Percentiles rank a stretch among this genome's conserved stretches.
Evolutionary conservation across 2,888 invertebrate species (phyloP).

Genomic region (Anaspis maculata): DNA sequence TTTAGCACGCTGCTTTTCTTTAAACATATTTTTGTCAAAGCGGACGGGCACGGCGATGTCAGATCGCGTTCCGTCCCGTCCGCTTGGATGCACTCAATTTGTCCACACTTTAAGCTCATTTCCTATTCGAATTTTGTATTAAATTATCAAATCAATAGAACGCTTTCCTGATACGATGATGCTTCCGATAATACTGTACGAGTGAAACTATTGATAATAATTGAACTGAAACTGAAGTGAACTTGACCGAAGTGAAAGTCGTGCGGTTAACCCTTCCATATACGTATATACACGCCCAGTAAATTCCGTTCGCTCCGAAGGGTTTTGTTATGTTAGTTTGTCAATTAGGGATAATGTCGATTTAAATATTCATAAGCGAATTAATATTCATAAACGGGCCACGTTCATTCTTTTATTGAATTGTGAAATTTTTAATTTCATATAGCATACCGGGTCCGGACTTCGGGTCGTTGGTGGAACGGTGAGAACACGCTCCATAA

Average conservation of each 20-base stretch:
- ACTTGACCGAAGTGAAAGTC: no score
- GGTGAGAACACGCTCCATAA: constrained; percentile 23
- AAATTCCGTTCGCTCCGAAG: constrained; percentile 3
- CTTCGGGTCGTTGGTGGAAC: constrained; percentile 16
- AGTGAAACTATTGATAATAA: no score
- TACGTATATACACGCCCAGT: no score
- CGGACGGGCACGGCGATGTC: constrained; percentile 38
- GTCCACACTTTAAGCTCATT: constrained; percentile 6
- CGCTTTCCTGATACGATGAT: constrained; percentile 1
- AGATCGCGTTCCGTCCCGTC: constrained; percentile 32
- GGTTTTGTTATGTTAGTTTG: constrained; percentile 10
- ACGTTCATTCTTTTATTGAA: constrained; percentile 21
- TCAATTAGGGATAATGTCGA: no score
- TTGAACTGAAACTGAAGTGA: constrained; percentile 2
- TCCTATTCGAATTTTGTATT: no score
- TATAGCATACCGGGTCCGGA: no score
- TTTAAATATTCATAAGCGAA: constrained; percentile 13
- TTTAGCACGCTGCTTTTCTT: constrained; percentile 40
- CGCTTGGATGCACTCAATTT: constrained; percentile 28
- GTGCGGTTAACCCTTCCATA: constrained; percentile 8
- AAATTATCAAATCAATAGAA: constrained; percentile 8
- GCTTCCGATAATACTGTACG: no score
- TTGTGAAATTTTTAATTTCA: constrained; percentile 26
- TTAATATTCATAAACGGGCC: constrained; percentile 12
- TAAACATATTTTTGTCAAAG: constrained; percentile 42